Percentiles rank a stretch among this genome's conserved stretches.
These are phyloP conservation scores for Ecdyonurus torrentis DNA, from an alignment of 2,888 invertebrate genomes.

Conservation along the genomic window DNA sequence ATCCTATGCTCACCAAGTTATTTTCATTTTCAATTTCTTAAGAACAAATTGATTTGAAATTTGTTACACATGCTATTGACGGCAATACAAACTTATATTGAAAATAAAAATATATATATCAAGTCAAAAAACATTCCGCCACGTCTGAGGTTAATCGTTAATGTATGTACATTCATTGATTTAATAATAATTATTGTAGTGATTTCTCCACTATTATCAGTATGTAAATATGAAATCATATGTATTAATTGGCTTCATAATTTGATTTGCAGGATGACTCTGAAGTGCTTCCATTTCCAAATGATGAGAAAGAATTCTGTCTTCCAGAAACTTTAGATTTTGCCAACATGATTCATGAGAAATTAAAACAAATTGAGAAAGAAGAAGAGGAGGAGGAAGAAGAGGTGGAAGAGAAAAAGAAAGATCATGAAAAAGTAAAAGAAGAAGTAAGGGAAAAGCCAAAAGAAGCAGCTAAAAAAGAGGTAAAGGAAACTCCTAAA, in stretches of 20 bases:
- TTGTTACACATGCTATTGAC: no score
- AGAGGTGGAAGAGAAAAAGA: slow-evolving; percentile 8
- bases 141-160: no score
- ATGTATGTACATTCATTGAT: no score
- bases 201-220: no score
- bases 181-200: no score
- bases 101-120: no score
- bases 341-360: slow-evolving; percentile 33
- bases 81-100: no score
- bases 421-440: slow-evolving; percentile 7
- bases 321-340: slow-evolving; percentile 37
- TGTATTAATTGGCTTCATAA: slow-evolving; percentile 5
- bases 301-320: slow-evolving; percentile 36
- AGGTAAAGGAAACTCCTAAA: slow-evolving; percentile 7
- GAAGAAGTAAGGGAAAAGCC: slow-evolving; percentile 7
- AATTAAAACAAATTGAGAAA: slow-evolving; percentile 31
- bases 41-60: no score
- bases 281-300: slow-evolving; percentile 44
- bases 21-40: no score
- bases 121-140: no score
- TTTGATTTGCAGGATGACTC: slow-evolving; percentile 35
- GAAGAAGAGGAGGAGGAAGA: slow-evolving; percentile 14
- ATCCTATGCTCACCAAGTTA: no score
- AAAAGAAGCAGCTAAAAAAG: slow-evolving; percentile 7
- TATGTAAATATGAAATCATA: no score